Conservation (phyloP, 2,888 invertebrate genomes). For the Iphiclides podalirius region DNA sequence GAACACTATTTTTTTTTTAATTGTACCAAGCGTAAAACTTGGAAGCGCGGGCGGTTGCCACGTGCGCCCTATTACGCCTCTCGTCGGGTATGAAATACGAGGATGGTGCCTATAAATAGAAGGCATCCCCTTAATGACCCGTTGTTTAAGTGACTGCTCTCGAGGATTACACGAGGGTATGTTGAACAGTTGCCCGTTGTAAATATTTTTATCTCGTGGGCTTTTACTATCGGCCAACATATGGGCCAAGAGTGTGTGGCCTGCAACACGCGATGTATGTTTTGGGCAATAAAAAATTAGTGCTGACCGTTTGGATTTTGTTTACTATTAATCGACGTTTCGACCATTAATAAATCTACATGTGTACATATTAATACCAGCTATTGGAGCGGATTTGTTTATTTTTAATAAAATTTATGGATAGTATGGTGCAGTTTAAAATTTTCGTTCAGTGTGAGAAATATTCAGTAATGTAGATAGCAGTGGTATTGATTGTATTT, state of each 20-base stretch:
- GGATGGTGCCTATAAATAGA: constrained; percentile 52
- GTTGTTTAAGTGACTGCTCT: constrained; percentile 55
- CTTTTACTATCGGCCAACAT: constrained; percentile 40
- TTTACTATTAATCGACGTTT: constrained; percentile 5
- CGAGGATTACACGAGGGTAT: constrained; percentile 32
- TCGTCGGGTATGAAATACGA: constrained; percentile 66
- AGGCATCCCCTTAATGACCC: constrained; percentile 61
- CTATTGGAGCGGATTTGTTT: constrained; percentile 2
- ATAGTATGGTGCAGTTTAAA: no score
- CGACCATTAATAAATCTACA: constrained; percentile 15
- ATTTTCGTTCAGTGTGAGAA: no score
- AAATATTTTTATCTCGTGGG: constrained; percentile 43
- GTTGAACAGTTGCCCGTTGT: constrained; percentile 41
- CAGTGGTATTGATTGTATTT: no score
- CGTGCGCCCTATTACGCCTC: constrained; percentile 69
- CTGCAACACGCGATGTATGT: constrained; percentile 26
- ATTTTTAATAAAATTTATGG: background rate
- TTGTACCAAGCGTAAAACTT: constrained; percentile 22
- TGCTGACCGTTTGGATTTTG: constrained; percentile 13
- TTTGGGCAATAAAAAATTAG: constrained; percentile 27
- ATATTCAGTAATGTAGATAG: no score
- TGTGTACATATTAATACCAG: constrained; percentile 12
- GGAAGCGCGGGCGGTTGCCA: constrained; percentile 39
- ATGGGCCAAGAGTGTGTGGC: constrained; percentile 38
- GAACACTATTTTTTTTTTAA: constrained; percentile 5